Evolutionary conservation across 2,888 invertebrate species (phyloP).

Genomic region (Cantharis flavilabris): DNA sequence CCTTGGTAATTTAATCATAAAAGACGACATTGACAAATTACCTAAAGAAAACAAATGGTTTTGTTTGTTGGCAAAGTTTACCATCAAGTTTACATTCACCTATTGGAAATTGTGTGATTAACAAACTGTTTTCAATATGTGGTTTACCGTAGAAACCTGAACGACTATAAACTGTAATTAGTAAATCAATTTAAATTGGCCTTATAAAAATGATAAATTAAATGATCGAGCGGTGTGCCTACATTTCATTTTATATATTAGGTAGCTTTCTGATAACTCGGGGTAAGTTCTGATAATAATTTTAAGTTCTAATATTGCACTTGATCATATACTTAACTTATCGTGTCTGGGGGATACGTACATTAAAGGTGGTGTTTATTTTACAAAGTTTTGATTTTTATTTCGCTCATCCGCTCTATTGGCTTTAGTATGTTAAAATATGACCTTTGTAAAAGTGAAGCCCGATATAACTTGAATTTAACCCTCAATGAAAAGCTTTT

Average conservation of each 20-base stretch:
- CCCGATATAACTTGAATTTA: too few relatives aligned
- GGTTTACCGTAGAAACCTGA: not conserved
- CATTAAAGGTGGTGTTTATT: too few relatives aligned
- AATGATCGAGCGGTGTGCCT: not conserved
- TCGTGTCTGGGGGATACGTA: too few relatives aligned
- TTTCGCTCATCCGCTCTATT: too few relatives aligned
- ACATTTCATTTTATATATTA: not conserved
- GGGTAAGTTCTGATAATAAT: too few relatives aligned
- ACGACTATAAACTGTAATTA: not conserved
- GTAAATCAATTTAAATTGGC: not conserved
- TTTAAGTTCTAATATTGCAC: too few relatives aligned
- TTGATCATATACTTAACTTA: too few relatives aligned
- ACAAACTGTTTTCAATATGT: not conserved
- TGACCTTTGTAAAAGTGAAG: too few relatives aligned
- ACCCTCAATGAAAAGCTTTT: too few relatives aligned
- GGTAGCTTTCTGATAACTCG: not conserved
- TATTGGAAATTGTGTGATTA: not conserved
- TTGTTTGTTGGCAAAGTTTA: not conserved
- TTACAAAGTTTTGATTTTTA: too few relatives aligned
- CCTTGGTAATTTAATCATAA: not conserved
- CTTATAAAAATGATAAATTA: not conserved
- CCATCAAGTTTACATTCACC: not conserved
- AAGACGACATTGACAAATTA: not conserved
- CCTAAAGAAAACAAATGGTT: not conserved
- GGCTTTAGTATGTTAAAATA: too few relatives aligned